Conservation (phyloP, 2,888 invertebrate species). For the Stenodema calcarata region DNA sequence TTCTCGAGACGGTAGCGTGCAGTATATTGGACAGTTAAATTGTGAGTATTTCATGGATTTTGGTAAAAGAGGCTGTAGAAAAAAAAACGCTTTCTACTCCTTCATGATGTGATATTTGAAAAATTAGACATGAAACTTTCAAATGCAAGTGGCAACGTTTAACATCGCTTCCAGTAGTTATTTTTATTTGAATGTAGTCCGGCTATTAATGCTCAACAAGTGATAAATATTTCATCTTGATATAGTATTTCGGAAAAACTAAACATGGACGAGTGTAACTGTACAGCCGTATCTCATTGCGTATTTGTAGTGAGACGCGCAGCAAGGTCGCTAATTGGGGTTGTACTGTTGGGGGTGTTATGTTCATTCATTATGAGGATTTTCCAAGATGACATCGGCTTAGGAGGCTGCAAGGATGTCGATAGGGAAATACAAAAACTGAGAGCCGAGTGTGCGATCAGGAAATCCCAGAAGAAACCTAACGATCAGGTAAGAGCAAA, state of each 20-base stretch:
- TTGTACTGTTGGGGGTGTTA: not conserved
- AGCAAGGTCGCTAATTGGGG: not conserved
- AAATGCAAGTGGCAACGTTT: too few relatives aligned
- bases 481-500: not conserved
- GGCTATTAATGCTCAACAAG: too few relatives aligned
- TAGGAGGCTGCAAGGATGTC: not conserved
- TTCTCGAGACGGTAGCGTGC: too few relatives aligned
- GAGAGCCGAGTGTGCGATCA: not conserved
- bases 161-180: too few relatives aligned
- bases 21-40: too few relatives aligned
- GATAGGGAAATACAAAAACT: not conserved
- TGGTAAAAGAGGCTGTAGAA: too few relatives aligned
- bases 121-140: too few relatives aligned
- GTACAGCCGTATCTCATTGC: not conserved
- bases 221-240: too few relatives aligned
- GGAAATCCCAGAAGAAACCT: not conserved
- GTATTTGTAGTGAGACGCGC: not conserved
- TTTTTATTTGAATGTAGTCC: too few relatives aligned
- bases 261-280: not conserved
- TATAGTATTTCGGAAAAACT: not conserved
- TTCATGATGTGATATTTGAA: too few relatives aligned
- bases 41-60: too few relatives aligned
- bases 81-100: too few relatives aligned
- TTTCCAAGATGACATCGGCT: not conserved
- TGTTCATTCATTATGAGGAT: not conserved